phyloP scores from a whole-genome alignment of 2,113 vertebrate genomes.

The Cranoglanis bouderius region DNA sequence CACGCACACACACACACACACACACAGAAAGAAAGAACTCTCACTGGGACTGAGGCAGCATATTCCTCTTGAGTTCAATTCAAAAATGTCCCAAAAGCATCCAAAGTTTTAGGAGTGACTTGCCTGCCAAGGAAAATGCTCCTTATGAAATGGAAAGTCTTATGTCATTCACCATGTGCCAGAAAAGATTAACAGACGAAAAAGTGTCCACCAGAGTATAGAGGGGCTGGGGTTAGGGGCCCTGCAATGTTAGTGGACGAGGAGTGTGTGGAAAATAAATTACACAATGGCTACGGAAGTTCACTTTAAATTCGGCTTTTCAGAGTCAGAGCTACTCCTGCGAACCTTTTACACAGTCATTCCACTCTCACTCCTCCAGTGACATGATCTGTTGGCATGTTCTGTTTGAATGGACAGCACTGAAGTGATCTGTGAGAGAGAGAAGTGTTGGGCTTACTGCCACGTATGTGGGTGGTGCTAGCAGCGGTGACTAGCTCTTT shows the following conservation, averaged over 20 bases:
- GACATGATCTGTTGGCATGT: slow-evolving; percentile 37
- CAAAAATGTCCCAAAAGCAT: slow-evolving; percentile 72
- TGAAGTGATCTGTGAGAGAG: slow-evolving; percentile 31
- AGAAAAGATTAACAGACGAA: slow-evolving; percentile 63
- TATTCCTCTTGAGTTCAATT: slow-evolving; percentile 64
- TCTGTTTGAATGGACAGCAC: slow-evolving; percentile 28
- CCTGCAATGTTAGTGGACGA: slow-evolving; percentile 27
- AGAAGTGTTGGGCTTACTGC: slow-evolving; percentile 19
- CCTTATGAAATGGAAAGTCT: slow-evolving; percentile 81
- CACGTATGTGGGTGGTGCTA: slow-evolving; percentile 34
- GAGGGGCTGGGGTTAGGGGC: slow-evolving; percentile 50
- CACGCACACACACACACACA: slow-evolving; percentile 1
- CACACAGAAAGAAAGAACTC: slow-evolving; percentile 25
- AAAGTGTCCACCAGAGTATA: slow-evolving; percentile 61
- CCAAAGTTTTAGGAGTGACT: slow-evolving; percentile 64
- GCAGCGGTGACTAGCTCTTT: slow-evolving; percentile 8
- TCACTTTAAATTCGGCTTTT: slow-evolving; percentile 33
- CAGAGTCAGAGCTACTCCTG: neutral
- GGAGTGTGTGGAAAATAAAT: slow-evolving; percentile 50
- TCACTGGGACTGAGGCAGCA: slow-evolving; percentile 53
- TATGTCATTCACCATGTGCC: slow-evolving; percentile 71
- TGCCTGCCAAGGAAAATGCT: slow-evolving; percentile 74
- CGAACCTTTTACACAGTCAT: slow-evolving; percentile 22
- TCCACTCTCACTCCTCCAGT: slow-evolving; percentile 17
- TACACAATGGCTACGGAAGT: slow-evolving; percentile 43